Conservation (phyloP, 2,113 vertebrate species). For the Bos indicus region DNA sequence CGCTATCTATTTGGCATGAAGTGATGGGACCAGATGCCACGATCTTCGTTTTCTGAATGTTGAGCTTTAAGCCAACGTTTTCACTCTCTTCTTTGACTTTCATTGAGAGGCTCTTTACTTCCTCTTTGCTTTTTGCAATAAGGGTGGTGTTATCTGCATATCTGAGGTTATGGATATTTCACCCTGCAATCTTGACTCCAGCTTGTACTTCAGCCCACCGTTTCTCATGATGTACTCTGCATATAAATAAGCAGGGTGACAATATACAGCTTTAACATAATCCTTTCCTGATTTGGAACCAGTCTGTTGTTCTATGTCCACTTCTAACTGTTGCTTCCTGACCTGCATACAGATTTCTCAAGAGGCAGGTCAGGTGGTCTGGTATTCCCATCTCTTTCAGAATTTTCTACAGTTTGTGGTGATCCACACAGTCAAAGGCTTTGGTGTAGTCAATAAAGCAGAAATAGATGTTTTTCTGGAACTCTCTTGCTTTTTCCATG, state of each 20-base stretch:
- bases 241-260: neutral
- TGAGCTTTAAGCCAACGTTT: neutral
- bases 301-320: neutral
- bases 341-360: neutral
- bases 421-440: neutral
- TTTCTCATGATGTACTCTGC: neutral
- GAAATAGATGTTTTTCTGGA: neutral
- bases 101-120: neutral
- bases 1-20: neutral
- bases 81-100: neutral
- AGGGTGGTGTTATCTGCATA: neutral
- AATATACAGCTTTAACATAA: neutral
- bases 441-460: neutral
- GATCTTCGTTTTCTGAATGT: neutral
- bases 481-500: neutral
- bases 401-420: neutral
- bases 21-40: neutral
- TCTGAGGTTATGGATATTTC: neutral
- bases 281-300: neutral
- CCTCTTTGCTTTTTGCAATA: neutral
- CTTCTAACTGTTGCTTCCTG: neutral
- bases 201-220: neutral
- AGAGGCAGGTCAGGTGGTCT: neutral
- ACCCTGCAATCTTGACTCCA: neutral
- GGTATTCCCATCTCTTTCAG: neutral